Evolutionary conservation across 2,113 vertebrate genomes (phyloP), one percentile per base, ranked within the genome.

Genomic region (Chascanopsetta lugubris): DNA sequence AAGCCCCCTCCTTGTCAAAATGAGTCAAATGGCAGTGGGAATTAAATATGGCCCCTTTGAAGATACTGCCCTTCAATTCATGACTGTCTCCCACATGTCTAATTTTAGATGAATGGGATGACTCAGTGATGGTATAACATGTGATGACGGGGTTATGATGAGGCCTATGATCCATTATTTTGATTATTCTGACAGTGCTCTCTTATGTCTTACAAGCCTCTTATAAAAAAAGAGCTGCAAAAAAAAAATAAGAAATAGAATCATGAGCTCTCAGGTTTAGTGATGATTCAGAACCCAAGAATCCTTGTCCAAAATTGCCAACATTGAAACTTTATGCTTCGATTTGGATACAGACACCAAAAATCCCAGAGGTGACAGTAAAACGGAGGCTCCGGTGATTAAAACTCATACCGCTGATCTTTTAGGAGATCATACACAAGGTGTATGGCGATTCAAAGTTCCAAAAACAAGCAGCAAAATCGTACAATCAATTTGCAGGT

Each of bases 401-500:
- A n/a, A n/a, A n/a, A n/a, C n/a, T n/a, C n/a, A n/a, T n/a, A n/a
- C n/a, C n/a, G n/a, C n/a, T n/a, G n/a, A n/a, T n/a, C n/a, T n/a
- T n/a, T n/a, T n/a, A n/a, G n/a, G n/a, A n/a, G n/a, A n/a, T n/a
- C n/a, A n/a, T n/a, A n/a, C n/a, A n/a, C n/a, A n/a, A n/a, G n/a
- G n/a, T n/a, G n/a, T n/a, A n/a, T n/a, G n/a, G n/a, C n/a, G n/a
- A n/a, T n/a, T n/a, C n/a, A n/a, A n/a, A n/a, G n/a, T n/a, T n/a
- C n/a, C n/a, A 36, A 36, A 36, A 36, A 61, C 40, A 47, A 61
- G 40, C 20, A 20, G 62, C 4, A 25, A 30, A 46, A 43, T 21
- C 58, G 27, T 0, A 17, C 46, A 27, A 54, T 61, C 49, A 38
- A 22, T 70, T 54, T 6, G 12, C 2, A 36, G 13, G 8, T 12